These are phyloP conservation scores for Xanthia togata DNA, from an alignment of 2,888 invertebrate genomes.

Conservation along the genomic window DNA sequence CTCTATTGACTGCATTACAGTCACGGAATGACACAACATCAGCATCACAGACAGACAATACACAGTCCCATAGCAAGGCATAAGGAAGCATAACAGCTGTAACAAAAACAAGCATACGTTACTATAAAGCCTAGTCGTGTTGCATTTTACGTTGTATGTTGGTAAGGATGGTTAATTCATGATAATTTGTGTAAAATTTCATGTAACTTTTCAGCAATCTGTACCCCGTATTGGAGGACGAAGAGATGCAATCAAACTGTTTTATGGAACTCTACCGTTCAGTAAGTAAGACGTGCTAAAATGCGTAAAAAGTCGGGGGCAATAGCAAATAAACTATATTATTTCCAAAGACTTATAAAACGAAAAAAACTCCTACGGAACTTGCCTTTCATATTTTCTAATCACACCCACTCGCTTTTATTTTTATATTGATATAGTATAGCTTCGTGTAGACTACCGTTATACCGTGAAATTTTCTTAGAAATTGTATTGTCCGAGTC, in stretches of 20 bases:
- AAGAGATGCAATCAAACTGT: background rate
- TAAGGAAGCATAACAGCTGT: background rate
- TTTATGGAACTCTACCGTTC: background rate
- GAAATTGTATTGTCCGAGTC: no score
- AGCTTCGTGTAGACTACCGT: no score
- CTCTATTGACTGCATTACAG: background rate
- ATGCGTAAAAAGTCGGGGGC: background rate
- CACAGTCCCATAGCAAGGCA: background rate
- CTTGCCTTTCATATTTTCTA: background rate
- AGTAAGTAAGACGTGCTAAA: background rate
- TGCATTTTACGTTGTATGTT: background rate
- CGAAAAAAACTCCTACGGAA: slow-evolving; percentile 8
- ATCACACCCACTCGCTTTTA: background rate
- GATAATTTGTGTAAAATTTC: background rate
- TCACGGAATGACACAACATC: background rate
- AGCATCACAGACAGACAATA: no score
- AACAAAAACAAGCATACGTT: background rate
- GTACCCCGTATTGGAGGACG: background rate
- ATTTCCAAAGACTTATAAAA: background rate
- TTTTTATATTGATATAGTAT: slow-evolving; percentile 34
- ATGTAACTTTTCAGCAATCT: background rate
- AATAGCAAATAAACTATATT: background rate
- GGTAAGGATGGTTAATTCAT: no score
- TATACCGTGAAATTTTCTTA: no score
- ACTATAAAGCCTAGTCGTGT: background rate